These are phyloP conservation scores for Artibeus lituratus DNA, from an alignment of 2,797 vertebrate species.

Conservation along the genomic window DNA sequence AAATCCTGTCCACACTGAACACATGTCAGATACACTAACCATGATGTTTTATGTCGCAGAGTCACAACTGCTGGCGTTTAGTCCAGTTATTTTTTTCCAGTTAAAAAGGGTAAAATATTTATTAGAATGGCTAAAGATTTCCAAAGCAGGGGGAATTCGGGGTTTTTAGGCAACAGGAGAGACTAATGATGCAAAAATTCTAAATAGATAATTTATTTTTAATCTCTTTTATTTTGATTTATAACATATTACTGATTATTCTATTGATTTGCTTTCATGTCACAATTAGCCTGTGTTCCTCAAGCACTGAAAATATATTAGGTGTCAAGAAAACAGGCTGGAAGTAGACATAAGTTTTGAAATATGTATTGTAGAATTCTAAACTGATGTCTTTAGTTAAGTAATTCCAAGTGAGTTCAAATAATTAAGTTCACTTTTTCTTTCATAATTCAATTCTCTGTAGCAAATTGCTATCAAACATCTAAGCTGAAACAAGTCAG, in stretches of 20 bases:
- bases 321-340: background rate
- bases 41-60: background rate
- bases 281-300: constrained; percentile 21
- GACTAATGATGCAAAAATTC: constrained; percentile 8
- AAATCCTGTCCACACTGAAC: background rate
- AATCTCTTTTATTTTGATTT: constrained; percentile 31
- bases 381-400: background rate
- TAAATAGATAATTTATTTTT: constrained; percentile 41
- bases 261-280: background rate
- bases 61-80: constrained; percentile 28
- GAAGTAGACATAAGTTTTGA: background rate
- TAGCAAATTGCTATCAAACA: background rate
- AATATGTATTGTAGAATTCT: background rate
- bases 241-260: background rate
- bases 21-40: background rate
- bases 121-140: constrained; percentile 43
- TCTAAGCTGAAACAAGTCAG: constrained; percentile 4
- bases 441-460: background rate
- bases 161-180: constrained; percentile 29
- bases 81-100: constrained; percentile 19
- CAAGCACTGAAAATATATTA: background rate
- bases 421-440: background rate
- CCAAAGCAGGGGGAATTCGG: constrained; percentile 9
- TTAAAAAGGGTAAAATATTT: constrained; percentile 52
- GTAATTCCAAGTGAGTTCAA: background rate